Evolutionary conservation across 2,113 vertebrate species (phyloP).

Genomic region (Lontra canadensis): DNA sequence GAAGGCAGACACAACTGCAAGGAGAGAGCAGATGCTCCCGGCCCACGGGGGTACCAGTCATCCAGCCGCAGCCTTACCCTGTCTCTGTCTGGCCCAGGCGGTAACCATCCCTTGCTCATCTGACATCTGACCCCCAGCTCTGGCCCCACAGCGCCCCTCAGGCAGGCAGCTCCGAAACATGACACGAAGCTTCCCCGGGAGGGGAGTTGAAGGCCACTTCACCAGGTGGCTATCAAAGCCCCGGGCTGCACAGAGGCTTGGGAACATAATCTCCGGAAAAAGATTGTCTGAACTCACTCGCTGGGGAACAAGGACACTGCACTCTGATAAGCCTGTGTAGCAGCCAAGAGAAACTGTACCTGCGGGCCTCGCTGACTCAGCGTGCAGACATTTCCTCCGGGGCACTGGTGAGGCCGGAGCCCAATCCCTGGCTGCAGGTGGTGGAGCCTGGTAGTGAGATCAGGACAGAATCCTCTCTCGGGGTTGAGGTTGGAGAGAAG

Average conservation of each 20-base stretch:
- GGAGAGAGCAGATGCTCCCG: neutral
- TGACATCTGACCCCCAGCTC: neutral
- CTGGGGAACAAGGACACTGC: slow-evolving; percentile 54
- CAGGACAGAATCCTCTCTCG: neutral
- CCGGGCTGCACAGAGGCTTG: slow-evolving; percentile 45
- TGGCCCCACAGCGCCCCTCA: neutral
- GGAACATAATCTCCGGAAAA: slow-evolving; percentile 61
- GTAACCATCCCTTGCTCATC: neutral
- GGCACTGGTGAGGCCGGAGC: neutral
- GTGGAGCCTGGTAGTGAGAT: neutral
- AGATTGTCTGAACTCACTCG: slow-evolving; percentile 46
- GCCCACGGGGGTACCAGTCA: neutral
- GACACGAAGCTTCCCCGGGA: neutral
- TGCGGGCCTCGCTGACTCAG: neutral
- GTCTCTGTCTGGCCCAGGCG: neutral
- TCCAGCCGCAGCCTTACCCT: neutral
- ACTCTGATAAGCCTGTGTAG: neutral
- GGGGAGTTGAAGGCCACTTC: slow-evolving; percentile 46
- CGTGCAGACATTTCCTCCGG: neutral
- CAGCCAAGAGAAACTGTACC: neutral
- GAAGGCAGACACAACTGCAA: rapidly evolving
- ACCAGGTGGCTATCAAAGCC: slow-evolving; percentile 67
- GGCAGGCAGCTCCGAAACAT: neutral
- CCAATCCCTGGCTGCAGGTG: neutral
- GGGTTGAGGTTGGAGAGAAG: neutral